phyloP scores from a whole-genome alignment of 2,113 vertebrate species.

The Erythrocercus mccallii region DNA sequence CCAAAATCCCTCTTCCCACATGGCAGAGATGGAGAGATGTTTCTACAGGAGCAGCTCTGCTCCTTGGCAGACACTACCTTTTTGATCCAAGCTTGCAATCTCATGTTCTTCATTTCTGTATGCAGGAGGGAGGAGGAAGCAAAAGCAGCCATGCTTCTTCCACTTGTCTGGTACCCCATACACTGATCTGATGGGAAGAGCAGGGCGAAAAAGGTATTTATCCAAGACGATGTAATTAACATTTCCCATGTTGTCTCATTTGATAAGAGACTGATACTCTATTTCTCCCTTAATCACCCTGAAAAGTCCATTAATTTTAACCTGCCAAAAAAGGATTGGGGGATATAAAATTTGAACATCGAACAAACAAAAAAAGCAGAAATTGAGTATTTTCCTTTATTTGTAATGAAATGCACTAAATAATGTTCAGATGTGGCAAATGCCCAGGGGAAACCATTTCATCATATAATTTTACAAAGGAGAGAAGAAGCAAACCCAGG shows the following conservation, averaged over 20 bases:
- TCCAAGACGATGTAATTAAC: not conserved
- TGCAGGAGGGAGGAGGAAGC: not conserved
- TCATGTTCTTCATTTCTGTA: not conserved
- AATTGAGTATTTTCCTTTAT: not conserved
- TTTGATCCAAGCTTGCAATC: not conserved
- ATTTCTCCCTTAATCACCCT: not conserved
- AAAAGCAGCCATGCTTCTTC: not conserved
- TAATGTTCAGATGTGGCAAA: not conserved
- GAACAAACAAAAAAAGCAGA: not conserved
- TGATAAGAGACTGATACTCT: not conserved
- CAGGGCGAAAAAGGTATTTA: not conserved
- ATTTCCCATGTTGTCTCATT: not conserved
- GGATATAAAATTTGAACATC: not conserved
- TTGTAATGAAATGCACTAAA: not conserved
- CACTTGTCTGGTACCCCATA: not conserved
- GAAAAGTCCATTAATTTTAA: not conserved
- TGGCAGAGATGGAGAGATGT: not conserved
- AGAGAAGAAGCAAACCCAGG: not conserved
- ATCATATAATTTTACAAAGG: not conserved
- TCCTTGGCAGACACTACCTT: not conserved
- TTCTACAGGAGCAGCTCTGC: not conserved
- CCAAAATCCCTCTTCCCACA: not conserved
- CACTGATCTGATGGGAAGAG: not conserved
- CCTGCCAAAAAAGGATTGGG: not conserved
- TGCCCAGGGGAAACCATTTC: not conserved